Evolutionary conservation across 2,113 vertebrate genomes (phyloP).

Genomic region (Choloepus hoffmanni): DNA sequence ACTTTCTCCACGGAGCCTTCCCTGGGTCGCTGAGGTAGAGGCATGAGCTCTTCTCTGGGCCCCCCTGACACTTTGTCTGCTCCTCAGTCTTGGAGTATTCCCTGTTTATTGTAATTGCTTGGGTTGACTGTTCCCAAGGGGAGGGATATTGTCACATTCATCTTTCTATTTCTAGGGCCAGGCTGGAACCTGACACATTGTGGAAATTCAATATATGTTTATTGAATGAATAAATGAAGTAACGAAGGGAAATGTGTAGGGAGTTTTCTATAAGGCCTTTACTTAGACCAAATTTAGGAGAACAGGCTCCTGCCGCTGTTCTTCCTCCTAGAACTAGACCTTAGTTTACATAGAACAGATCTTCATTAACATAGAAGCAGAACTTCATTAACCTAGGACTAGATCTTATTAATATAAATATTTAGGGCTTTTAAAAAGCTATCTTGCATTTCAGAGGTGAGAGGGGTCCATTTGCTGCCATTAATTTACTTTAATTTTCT

Average conservation of each 20-base stretch:
- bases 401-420: slow-evolving; percentile 38
- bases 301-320: slow-evolving; percentile 2
- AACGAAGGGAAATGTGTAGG: not conserved
- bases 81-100: not conserved
- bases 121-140: not conserved
- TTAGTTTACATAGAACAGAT: slow-evolving; percentile 31
- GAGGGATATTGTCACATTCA: not conserved
- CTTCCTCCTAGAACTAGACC: slow-evolving; percentile 39
- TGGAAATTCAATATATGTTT: slow-evolving; percentile 30
- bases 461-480: slow-evolving; percentile 51
- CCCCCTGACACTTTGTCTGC: not conserved
- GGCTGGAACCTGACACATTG: not conserved
- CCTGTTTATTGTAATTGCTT: not conserved
- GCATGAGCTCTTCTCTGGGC: not conserved
- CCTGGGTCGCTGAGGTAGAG: not conserved
- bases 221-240: slow-evolving; percentile 42
- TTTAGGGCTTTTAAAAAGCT: not conserved
- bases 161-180: not conserved
- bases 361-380: slow-evolving; percentile 39
- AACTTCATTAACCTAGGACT: slow-evolving; percentile 32
- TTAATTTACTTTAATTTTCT: slow-evolving; percentile 27
- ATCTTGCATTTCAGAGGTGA: not conserved
- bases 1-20: not conserved
- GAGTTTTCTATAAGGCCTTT: slow-evolving; percentile 13
- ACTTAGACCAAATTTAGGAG: slow-evolving; percentile 30